phyloP scores from a whole-genome alignment of 2,113 vertebrate genomes.

The Sylvilagus bachmani region DNA sequence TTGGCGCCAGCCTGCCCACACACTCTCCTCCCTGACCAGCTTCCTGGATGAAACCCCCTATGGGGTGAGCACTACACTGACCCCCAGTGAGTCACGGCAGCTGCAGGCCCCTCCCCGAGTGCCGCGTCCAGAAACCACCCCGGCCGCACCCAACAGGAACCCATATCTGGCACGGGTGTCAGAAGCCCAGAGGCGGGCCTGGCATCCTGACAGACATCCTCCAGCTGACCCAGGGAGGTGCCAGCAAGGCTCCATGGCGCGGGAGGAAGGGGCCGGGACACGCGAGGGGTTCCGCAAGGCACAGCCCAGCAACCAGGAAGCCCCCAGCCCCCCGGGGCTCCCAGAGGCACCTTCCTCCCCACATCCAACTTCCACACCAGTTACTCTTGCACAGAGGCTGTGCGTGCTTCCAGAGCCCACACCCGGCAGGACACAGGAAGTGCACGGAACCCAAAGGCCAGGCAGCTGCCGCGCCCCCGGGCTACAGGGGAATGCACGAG shows the following conservation, averaged over 20 bases:
- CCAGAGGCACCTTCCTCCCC: neutral
- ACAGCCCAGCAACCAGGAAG: neutral
- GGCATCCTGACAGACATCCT: neutral
- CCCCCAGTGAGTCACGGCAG: fast-evolving
- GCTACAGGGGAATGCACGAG: fast-evolving
- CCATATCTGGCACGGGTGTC: neutral
- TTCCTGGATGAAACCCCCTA: neutral
- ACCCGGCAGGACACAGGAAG: fast-evolving
- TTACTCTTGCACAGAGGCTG: fast-evolving
- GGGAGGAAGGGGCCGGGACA: neutral
- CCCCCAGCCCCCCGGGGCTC: neutral
- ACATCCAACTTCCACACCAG: neutral
- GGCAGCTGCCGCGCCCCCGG: no score
- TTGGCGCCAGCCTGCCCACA: neutral
- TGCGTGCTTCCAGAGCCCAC: fast-evolving
- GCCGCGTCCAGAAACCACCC: neutral
- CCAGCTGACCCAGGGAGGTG: neutral
- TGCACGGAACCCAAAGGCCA: neutral
- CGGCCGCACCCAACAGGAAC: neutral
- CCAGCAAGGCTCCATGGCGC: neutral
- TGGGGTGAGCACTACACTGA: fast-evolving
- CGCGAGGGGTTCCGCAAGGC: neutral
- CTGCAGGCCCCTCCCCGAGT: neutral
- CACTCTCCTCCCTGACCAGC: neutral
- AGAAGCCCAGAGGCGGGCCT: neutral